A percentile compares a stretch with the other conserved stretches of the same genome.
Evolutionary conservation across 1,140 invertebrate species (phyloP).

Genomic region (Mactra quadrangularis): DNA sequence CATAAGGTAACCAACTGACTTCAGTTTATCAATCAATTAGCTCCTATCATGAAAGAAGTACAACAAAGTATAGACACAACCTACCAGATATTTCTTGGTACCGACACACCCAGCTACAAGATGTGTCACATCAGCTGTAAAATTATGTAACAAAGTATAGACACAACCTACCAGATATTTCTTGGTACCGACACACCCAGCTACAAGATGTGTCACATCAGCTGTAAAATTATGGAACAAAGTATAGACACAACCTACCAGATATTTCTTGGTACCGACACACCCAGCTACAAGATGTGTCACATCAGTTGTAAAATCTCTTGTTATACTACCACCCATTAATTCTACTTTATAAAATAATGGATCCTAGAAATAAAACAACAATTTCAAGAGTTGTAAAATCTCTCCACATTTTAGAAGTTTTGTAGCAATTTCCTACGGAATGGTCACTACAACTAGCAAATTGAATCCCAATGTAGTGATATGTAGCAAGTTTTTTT

Average conservation of each 20-base stretch:
- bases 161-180: slow-evolving; percentile 82
- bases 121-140: slow-evolving; percentile 91
- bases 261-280: slow-evolving; percentile 84
- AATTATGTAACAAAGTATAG: too few relatives aligned
- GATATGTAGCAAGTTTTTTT: too few relatives aligned
- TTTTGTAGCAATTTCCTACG: too few relatives aligned
- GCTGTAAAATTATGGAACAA: slow-evolving; percentile 89
- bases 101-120: slow-evolving; percentile 88
- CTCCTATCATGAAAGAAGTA: too few relatives aligned
- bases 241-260: too few relatives aligned
- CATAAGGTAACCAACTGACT: too few relatives aligned
- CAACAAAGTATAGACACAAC: too few relatives aligned
- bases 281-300: slow-evolving; percentile 92
- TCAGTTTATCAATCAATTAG: too few relatives aligned
- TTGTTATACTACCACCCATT: slow-evolving; percentile 92
- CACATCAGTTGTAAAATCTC: slow-evolving; percentile 88
- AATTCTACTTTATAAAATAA: slow-evolving; percentile 89
- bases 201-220: slow-evolving; percentile 92
- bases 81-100: slow-evolving; percentile 83
- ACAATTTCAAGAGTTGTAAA: background rate
- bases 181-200: slow-evolving; percentile 85
- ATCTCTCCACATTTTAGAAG: too few relatives aligned
- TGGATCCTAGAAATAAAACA: slow-evolving; percentile 84
- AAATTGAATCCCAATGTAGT: too few relatives aligned
- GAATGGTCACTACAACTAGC: too few relatives aligned